These are phyloP conservation scores for Diplosoma virens DNA, from an alignment of 23 tunicate genomes.

Conservation along the genomic window DNA sequence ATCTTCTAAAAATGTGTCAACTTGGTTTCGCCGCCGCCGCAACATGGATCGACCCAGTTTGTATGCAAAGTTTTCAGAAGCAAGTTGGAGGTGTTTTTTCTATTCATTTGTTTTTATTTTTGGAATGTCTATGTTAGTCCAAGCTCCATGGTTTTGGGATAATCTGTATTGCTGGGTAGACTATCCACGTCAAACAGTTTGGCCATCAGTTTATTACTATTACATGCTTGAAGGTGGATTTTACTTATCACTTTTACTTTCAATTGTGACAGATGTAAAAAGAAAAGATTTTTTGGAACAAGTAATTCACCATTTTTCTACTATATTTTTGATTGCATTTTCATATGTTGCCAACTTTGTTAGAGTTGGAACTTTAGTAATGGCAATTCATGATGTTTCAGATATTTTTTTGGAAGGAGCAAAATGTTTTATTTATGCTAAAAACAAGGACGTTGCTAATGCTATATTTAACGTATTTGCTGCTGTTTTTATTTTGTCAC, in stretches of 20 bases:
- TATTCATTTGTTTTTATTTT: conserved; percentile 63
- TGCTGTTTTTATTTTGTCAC: conserved; percentile 72
- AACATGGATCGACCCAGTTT: conserved; percentile 60
- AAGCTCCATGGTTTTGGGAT: conserved; percentile 98
- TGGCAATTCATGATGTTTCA: conserved; percentile 95
- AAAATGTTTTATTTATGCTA: conserved; percentile 64
- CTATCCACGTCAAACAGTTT: conserved; percentile 72
- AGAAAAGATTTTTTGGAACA: conserved; percentile 90
- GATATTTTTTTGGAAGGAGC: conserved; percentile 86
- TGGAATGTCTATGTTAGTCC: conserved; percentile 51
- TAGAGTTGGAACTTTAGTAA: conserved; percentile 76
- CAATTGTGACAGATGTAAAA: conserved; percentile 74
- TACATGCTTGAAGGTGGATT: conserved; percentile 97
- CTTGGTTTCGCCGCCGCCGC: conserved; percentile 77
- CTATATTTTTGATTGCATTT: conserved; percentile 72
- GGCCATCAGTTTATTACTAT: conserved; percentile 61
- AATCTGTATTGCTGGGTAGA: conserved; percentile 76
- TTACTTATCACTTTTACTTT: conserved; percentile 69
- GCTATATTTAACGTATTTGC: conserved; percentile 63
- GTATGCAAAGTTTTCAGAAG: conserved; percentile 74
- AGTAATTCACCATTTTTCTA: conserved; percentile 85
- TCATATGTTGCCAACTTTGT: conserved; percentile 84
- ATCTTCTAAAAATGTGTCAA: conserved; percentile 23
- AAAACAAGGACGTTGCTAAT: conserved; percentile 48
- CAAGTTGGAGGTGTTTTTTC: conserved; percentile 83